Conservation (phyloP, 2,113 vertebrate species). For the Lasiurus borealis region DNA sequence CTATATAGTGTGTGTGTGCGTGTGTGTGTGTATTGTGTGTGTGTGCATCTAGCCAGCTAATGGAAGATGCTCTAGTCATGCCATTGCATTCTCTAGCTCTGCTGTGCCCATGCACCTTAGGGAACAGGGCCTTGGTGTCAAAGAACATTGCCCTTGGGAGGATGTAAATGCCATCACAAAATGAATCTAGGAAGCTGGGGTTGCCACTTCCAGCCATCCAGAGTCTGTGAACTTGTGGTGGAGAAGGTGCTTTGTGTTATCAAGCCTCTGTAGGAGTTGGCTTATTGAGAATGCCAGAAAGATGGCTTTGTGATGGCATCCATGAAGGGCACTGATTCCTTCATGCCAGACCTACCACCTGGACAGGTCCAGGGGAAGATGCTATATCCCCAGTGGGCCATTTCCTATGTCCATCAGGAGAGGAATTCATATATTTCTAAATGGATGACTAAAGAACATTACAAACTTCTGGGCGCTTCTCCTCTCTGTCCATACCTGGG, state of each 20-base stretch:
- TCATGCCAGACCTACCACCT: neutral
- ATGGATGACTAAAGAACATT: neutral
- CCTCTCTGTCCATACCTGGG: no score
- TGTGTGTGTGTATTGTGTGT: no score
- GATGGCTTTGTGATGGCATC: neutral
- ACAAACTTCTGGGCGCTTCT: neutral
- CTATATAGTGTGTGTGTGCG: no score
- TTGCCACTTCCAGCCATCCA: fast-evolving
- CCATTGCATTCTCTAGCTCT: fast-evolving
- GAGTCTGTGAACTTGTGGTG: no score
- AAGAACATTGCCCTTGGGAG: fast-evolving
- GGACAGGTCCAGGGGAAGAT: neutral
- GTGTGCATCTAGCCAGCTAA: fast-evolving
- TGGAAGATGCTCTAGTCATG: fast-evolving
- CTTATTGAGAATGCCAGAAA: neutral
- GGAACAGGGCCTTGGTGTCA: fast-evolving
- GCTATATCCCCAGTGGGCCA: fast-evolving
- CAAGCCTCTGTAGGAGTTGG: neutral
- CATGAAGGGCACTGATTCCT: fast-evolving
- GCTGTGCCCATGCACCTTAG: fast-evolving
- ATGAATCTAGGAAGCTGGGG: fast-evolving
- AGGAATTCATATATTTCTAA: no score
- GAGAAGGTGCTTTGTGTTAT: neutral
- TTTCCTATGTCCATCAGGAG: neutral
- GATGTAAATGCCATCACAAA: fast-evolving